A percentile compares a stretch with the other conserved stretches of the same genome.
These are phyloP conservation scores for Lagopus leucura DNA, from an alignment of 2,113 vertebrate genomes.

Conservation along the genomic window DNA sequence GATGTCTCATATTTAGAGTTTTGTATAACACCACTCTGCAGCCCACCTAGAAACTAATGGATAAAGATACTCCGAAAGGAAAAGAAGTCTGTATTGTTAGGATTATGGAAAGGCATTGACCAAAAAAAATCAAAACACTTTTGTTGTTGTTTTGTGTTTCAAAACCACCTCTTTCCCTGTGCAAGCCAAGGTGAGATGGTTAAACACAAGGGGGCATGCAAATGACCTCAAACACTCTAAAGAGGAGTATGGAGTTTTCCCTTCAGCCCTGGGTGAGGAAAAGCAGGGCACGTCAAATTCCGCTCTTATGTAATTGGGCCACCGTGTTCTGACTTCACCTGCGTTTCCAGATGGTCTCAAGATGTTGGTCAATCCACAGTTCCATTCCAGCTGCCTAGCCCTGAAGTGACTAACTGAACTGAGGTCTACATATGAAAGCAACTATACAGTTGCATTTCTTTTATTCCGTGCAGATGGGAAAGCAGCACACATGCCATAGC, in stretches of 20 bases:
- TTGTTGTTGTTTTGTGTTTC: neutral
- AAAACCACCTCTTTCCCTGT: neutral
- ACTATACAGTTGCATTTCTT: neutral
- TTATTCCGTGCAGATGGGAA: neutral
- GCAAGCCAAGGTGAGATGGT: neutral
- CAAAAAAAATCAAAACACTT: neutral
- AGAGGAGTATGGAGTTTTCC: neutral
- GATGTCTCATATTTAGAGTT: neutral
- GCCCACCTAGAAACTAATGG: neutral
- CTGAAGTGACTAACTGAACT: neutral
- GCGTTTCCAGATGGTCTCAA: conserved; percentile 12
- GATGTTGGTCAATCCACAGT: neutral
- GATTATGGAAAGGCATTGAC: neutral
- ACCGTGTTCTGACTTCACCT: neutral
- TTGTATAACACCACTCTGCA: neutral
- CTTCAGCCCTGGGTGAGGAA: neutral
- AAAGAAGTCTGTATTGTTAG: neutral
- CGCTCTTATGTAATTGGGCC: neutral
- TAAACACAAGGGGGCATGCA: neutral
- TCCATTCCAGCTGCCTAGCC: neutral
- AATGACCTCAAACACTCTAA: neutral
- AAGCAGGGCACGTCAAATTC: neutral
- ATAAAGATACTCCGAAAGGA: neutral
- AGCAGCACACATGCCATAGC: neutral
- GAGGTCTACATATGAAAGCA: neutral